phyloP scores from a whole-genome alignment of 2,888 invertebrate species.

The Agrochola lychnidis region DNA sequence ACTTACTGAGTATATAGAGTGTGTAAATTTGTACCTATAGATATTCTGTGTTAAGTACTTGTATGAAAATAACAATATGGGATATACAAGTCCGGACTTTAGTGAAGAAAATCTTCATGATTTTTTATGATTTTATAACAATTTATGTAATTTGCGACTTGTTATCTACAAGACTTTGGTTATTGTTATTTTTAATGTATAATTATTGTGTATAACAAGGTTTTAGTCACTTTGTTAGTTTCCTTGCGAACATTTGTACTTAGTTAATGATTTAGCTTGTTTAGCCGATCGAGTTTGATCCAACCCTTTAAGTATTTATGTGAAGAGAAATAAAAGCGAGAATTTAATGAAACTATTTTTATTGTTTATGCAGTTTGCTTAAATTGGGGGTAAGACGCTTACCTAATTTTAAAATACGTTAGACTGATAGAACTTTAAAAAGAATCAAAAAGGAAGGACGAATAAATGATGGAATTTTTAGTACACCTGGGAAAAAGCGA shows the following conservation, averaged over 20 bases:
- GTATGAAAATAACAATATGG: constrained; percentile 53
- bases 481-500: too few relatives aligned
- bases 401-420: too few relatives aligned
- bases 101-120: background rate
- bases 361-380: too few relatives aligned
- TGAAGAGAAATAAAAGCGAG: constrained; percentile 86
- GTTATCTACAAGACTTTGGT: constrained; percentile 63
- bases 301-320: constrained; percentile 86
- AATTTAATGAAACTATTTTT: constrained; percentile 79
- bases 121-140: constrained; percentile 17
- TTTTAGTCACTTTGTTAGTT: constrained; percentile 85
- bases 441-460: too few relatives aligned
- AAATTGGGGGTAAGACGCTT: too few relatives aligned
- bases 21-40: constrained; percentile 69
- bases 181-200: constrained; percentile 73
- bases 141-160: constrained; percentile 33
- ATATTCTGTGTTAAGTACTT: constrained; percentile 60
- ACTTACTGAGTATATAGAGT: constrained; percentile 58
- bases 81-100: constrained; percentile 56
- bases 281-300: constrained; percentile 78
- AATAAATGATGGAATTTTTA: too few relatives aligned
- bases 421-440: too few relatives aligned
- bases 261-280: constrained; percentile 79
- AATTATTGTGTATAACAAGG: constrained; percentile 73
- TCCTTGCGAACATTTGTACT: constrained; percentile 82